These are phyloP conservation scores for Mixornis gularis DNA, from an alignment of 2,113 vertebrate genomes.

Conservation along the genomic window DNA sequence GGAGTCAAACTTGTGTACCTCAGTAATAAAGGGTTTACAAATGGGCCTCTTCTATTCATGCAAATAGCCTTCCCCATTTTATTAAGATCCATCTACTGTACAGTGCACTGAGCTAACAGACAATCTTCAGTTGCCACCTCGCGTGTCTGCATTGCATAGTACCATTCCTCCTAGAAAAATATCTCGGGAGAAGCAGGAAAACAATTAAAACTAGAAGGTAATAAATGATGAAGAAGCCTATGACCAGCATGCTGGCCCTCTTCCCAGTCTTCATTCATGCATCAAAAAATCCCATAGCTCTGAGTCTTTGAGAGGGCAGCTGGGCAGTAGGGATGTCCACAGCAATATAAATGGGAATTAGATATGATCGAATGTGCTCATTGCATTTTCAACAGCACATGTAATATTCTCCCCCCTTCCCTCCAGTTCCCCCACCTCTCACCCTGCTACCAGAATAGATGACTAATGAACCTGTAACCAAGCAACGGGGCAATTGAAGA, in stretches of 20 bases:
- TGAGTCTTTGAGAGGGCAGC: constrained; percentile 72
- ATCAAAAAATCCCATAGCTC: constrained; percentile 73
- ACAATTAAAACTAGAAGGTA: constrained; percentile 82
- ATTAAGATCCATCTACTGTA: constrained; percentile 17
- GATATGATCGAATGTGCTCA: constrained; percentile 73
- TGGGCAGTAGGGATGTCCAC: constrained; percentile 77
- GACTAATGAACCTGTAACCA: constrained; percentile 77
- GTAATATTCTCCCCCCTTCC: constrained; percentile 51
- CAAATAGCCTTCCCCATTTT: constrained; percentile 24
- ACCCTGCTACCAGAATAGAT: constrained; percentile 63
- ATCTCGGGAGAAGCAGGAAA: constrained; percentile 75
- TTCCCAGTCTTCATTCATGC: constrained; percentile 78
- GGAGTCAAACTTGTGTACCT: constrained; percentile 18
- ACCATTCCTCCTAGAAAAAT: constrained; percentile 69
- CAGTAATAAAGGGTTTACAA: constrained; percentile 36
- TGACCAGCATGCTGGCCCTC: constrained; percentile 69
- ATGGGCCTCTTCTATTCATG: neutral
- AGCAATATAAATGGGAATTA: constrained; percentile 73
- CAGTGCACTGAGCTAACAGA: neutral
- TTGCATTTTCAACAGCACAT: constrained; percentile 69
- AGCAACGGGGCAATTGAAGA: constrained; percentile 71
- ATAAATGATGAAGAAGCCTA: constrained; percentile 78
- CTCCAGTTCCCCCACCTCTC: constrained; percentile 38
- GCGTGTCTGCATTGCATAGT: neutral
- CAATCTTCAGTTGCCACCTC: constrained; percentile 39